Conservation (phyloP, 1,140 invertebrate genomes). For the Pinna nobilis region DNA sequence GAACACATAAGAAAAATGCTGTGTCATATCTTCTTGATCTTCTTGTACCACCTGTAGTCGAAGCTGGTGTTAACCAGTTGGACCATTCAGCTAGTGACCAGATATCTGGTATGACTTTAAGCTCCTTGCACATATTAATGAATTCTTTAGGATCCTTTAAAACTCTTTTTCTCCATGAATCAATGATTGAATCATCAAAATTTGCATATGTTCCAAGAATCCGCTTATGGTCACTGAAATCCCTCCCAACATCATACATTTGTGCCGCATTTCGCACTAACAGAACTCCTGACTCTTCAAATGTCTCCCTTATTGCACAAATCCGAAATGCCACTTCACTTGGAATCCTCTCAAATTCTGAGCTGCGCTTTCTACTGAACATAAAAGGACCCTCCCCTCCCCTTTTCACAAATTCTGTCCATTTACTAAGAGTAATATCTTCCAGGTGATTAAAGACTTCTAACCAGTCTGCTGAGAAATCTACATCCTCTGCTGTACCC, state of each 20-base stretch:
- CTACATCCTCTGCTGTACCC: slow-evolving; percentile 81
- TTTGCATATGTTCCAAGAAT: slow-evolving; percentile 23
- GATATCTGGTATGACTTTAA: slow-evolving; percentile 87
- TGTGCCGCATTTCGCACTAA: slow-evolving; percentile 79
- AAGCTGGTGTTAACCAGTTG: slow-evolving; percentile 86
- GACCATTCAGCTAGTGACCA: slow-evolving; percentile 89
- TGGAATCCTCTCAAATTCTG: slow-evolving; percentile 52
- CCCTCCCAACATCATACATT: slow-evolving; percentile 82
- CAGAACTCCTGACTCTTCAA: slow-evolving; percentile 92
- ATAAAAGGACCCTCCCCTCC: slow-evolving; percentile 44
- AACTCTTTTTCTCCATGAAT: slow-evolving; percentile 83
- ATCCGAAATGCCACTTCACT: slow-evolving; percentile 86
- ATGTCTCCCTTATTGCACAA: slow-evolving; percentile 91
- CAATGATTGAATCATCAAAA: slow-evolving; percentile 63
- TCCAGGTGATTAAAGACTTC: slow-evolving; percentile 78
- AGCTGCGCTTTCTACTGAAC: slow-evolving; percentile 50
- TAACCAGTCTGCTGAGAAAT: slow-evolving; percentile 84
- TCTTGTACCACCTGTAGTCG: neutral
- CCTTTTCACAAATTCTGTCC: slow-evolving; percentile 41
- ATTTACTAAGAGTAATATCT: slow-evolving; percentile 26
- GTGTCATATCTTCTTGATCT: slow-evolving; percentile 82
- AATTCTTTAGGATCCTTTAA: slow-evolving; percentile 83
- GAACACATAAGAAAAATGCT: slow-evolving; percentile 83
- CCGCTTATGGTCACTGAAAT: neutral
- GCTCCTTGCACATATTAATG: slow-evolving; percentile 82